Percentiles rank a stretch among this genome's conserved stretches.
phyloP scores from a whole-genome alignment of 2,888 invertebrate species.

The Eulithis prunata region DNA sequence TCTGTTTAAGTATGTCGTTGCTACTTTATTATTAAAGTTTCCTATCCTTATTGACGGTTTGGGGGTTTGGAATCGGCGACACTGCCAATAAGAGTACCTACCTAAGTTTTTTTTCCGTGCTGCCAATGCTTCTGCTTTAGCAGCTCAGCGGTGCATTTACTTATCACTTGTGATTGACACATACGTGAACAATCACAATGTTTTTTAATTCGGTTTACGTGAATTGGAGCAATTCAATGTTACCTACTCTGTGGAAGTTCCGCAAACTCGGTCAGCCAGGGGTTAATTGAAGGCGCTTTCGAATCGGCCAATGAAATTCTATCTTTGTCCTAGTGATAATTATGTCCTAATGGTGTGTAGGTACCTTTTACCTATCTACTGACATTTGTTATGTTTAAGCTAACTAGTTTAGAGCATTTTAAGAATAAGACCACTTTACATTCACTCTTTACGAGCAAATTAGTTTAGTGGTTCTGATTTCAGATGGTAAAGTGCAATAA shows the following conservation, averaged over 20 bases:
- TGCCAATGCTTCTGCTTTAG: not conserved
- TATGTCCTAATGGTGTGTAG: no score
- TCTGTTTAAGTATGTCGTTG: slow-evolving; percentile 30
- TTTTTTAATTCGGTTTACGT: not conserved
- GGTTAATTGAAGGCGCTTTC: slow-evolving; percentile 1
- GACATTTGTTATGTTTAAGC: no score
- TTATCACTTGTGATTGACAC: no score
- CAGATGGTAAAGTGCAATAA: no score
- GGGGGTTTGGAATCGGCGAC: slow-evolving; percentile 8
- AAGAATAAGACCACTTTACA: no score
- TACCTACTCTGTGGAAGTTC: not conserved
- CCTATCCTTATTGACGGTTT: slow-evolving; percentile 22
- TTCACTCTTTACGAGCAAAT: no score
- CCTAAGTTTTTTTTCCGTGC: no score
- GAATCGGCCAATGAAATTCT: slow-evolving; percentile 1
- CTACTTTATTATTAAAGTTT: slow-evolving; percentile 31
- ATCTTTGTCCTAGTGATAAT: not conserved
- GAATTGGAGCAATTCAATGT: not conserved
- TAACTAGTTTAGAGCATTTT: no score
- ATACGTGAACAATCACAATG: not conserved
- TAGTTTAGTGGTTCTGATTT: no score
- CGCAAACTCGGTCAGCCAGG: not conserved
- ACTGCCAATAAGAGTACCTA: no score
- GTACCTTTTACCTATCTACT: no score
- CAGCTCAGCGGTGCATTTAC: not conserved